Conservation (phyloP, 2,888 invertebrate genomes). For the Notocelia uddmanniana region DNA sequence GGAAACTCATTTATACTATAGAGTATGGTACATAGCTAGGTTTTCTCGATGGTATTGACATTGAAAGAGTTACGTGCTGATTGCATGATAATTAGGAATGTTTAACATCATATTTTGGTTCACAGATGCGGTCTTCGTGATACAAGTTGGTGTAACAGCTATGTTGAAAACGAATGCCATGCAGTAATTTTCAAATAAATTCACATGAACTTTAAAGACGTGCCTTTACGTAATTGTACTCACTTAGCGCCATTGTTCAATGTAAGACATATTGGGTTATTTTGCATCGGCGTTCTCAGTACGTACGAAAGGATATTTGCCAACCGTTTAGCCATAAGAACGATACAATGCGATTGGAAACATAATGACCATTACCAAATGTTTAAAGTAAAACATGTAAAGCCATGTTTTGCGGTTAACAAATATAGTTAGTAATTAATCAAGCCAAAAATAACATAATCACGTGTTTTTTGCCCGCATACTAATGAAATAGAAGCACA, state of each 20-base stretch:
- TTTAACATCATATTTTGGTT: neutral
- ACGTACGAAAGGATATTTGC: conserved; percentile 44
- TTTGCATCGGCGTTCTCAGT: conserved; percentile 43
- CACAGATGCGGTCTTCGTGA: neutral
- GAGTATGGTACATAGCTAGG: too few relatives aligned
- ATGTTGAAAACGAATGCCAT: conserved; percentile 38
- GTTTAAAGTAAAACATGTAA: conserved; percentile 29
- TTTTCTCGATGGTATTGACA: neutral
- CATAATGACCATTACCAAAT: conserved; percentile 43
- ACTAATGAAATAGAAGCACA: conserved; percentile 16
- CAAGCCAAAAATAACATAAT: conserved; percentile 3
- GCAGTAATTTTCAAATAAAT: conserved; percentile 44
- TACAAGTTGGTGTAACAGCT: conserved; percentile 9
- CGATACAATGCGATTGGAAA: conserved; percentile 42
- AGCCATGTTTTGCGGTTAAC: conserved; percentile 33
- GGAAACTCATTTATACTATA: too few relatives aligned
- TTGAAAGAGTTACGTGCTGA: neutral
- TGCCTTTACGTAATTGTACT: conserved; percentile 45
- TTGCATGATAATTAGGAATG: neutral
- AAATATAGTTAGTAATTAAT: conserved; percentile 38
- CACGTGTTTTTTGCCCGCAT: conserved; percentile 18
- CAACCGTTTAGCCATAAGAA: conserved; percentile 45
- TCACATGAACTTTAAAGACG: conserved; percentile 46
- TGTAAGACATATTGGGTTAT: conserved; percentile 46
- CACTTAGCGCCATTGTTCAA: conserved; percentile 44